Conservation (phyloP, 2,113 vertebrate genomes). For the Gallinago paraguaiae region DNA sequence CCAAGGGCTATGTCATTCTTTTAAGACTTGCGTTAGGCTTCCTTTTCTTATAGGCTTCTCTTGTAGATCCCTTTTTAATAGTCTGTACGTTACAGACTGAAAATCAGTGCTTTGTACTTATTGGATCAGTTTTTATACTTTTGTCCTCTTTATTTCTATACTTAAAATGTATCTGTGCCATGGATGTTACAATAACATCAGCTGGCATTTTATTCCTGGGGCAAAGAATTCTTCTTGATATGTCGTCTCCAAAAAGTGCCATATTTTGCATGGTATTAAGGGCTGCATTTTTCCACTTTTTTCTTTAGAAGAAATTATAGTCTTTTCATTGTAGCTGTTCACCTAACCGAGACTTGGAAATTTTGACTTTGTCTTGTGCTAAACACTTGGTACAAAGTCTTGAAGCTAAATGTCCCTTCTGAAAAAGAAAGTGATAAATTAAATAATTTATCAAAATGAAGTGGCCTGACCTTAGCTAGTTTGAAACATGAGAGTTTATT, state of each 20-base stretch:
- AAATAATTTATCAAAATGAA: neutral
- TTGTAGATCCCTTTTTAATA: neutral
- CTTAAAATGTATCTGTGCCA: neutral
- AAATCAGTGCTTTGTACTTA: neutral
- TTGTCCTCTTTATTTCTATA: neutral
- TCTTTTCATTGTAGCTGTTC: neutral
- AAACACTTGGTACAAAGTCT: neutral
- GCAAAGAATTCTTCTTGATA: neutral
- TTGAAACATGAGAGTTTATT: neutral
- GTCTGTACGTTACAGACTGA: neutral
- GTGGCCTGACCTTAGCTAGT: neutral
- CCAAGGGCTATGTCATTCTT: neutral
- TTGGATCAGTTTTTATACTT: neutral
- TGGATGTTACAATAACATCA: neutral
- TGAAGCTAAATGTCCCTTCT: neutral
- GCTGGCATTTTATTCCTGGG: neutral
- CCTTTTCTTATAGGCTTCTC: neutral
- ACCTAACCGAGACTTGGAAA: neutral
- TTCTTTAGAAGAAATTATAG: neutral
- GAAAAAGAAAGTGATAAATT: neutral
- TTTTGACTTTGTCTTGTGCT: neutral
- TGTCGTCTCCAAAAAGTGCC: neutral
- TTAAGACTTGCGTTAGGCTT: neutral
- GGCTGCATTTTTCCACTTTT: neutral
- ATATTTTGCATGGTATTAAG: neutral